Conservation (phyloP, 1,140 invertebrate genomes). For the Hermatobates lingyangjiaoensis region DNA sequence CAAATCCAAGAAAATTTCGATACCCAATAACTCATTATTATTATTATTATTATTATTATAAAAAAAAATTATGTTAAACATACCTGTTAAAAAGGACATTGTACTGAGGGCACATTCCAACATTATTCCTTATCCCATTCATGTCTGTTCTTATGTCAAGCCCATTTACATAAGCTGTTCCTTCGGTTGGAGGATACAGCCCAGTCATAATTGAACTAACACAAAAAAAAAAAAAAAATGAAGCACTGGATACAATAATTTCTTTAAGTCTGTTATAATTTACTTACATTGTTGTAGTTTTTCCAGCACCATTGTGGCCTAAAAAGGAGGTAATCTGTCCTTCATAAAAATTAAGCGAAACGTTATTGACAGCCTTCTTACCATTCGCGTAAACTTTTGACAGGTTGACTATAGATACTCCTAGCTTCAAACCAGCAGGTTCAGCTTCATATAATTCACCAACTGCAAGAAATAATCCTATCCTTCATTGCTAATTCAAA, state of each 20-base stretch:
- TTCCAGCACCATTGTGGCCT: slow-evolving; percentile 72
- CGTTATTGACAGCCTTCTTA: slow-evolving; percentile 16
- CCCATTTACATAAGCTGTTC: slow-evolving; percentile 43
- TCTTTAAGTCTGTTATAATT: background rate
- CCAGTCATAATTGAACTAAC: slow-evolving; percentile 24
- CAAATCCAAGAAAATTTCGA: too few relatives aligned
- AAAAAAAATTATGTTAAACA: background rate
- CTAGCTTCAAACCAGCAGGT: slow-evolving; percentile 6
- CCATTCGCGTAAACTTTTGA: slow-evolving; percentile 9
- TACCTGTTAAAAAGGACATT: slow-evolving; percentile 76
- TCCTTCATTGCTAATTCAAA: too few relatives aligned
- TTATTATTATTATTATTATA: background rate
- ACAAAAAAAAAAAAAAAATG: background rate
- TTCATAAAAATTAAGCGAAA: slow-evolving; percentile 17
- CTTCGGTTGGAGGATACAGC: slow-evolving; percentile 37
- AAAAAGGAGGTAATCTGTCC: slow-evolving; percentile 72
- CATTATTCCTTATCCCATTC: slow-evolving; percentile 29
- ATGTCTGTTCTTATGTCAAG: slow-evolving; percentile 36
- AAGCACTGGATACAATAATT: background rate
- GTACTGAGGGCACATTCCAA: slow-evolving; percentile 83
- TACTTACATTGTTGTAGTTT: slow-evolving; percentile 55
- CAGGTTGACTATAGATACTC: slow-evolving; percentile 11
- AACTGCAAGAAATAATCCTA: too few relatives aligned
- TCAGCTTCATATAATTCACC: slow-evolving; percentile 7
- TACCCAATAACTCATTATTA: background rate